Conservation (phyloP, 2,797 vertebrate genomes). For the Melanotaenia maccullochi region DNA sequence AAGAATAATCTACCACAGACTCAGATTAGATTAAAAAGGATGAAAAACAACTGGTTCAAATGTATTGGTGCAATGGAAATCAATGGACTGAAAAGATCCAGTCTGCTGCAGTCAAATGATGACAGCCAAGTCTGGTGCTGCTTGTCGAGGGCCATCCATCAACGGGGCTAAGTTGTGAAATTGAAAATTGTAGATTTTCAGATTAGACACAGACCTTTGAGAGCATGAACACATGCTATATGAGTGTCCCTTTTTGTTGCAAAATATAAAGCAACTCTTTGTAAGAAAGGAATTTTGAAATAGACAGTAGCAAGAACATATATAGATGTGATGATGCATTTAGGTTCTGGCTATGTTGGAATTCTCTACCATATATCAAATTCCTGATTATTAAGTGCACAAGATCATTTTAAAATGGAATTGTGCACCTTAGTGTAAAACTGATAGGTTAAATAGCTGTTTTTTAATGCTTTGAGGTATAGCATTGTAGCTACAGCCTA, state of each 20-base stretch:
- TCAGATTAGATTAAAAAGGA: constrained; percentile 52
- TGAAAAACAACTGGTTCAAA: constrained; percentile 46
- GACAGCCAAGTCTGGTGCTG: constrained; percentile 28
- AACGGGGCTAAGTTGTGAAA: neutral
- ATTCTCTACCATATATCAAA: neutral
- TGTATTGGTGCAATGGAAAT: constrained; percentile 12
- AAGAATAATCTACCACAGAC: constrained; percentile 35
- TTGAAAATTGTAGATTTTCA: constrained; percentile 2
- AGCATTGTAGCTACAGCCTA: neutral
- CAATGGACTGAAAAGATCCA: constrained; percentile 24
- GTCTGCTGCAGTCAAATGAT: constrained; percentile 22
- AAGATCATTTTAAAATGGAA: neutral
- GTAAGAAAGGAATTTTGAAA: neutral
- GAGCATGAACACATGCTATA: constrained; percentile 3
- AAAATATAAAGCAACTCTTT: constrained; percentile 11
- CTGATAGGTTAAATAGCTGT: neutral
- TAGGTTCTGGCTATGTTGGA: neutral
- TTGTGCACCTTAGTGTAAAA: neutral
- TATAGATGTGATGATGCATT: neutral
- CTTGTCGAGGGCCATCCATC: neutral
- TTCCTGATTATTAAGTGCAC: neutral
- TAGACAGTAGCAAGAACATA: fast-evolving
- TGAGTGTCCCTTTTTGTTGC: constrained; percentile 14
- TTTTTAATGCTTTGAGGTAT: neutral
- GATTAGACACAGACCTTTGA: constrained; percentile 2